phyloP scores from a whole-genome alignment of 2,888 invertebrate genomes.

The Polydrusus pterygomalis region DNA sequence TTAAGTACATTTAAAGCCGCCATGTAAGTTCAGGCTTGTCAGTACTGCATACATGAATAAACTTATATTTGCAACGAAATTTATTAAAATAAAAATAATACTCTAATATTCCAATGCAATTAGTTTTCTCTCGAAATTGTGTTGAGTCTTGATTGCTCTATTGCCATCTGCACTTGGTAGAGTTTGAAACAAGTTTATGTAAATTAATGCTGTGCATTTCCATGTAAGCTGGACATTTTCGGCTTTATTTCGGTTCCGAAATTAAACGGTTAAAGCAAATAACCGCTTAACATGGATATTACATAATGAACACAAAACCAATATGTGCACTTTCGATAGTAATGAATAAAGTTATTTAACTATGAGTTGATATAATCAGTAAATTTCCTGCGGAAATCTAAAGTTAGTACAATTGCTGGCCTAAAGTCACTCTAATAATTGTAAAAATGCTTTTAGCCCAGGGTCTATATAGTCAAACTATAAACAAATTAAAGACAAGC shows the following conservation, averaged over 20 bases:
- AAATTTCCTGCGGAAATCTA: too few species aligned
- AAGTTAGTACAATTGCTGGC: too few species aligned
- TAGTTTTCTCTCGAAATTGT: not conserved
- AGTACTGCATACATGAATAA: too few species aligned
- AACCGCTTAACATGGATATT: slow-evolving; percentile 8
- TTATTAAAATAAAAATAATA: not conserved
- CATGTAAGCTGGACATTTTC: slow-evolving; percentile 3
- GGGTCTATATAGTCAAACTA: too few species aligned
- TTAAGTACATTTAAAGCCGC: too few species aligned
- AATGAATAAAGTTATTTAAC: too few species aligned
- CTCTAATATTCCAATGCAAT: not conserved
- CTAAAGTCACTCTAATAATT: too few species aligned
- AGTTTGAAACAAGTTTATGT: not conserved
- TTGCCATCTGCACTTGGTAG: slow-evolving; percentile 4
- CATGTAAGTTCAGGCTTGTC: too few species aligned
- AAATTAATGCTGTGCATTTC: slow-evolving; percentile 17
- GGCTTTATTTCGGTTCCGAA: slow-evolving; percentile 1
- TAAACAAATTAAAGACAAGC: too few species aligned
- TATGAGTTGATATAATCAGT: too few species aligned
- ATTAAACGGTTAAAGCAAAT: slow-evolving; percentile 10
- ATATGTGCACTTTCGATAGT: not conserved
- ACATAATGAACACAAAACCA: not conserved
- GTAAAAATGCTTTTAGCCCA: too few species aligned
- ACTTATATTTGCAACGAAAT: not conserved
- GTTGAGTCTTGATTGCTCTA: not conserved